Base-by-base conservation (phyloP, 2,797 vertebrate species). In the Bradypodion pumilum region DNA sequence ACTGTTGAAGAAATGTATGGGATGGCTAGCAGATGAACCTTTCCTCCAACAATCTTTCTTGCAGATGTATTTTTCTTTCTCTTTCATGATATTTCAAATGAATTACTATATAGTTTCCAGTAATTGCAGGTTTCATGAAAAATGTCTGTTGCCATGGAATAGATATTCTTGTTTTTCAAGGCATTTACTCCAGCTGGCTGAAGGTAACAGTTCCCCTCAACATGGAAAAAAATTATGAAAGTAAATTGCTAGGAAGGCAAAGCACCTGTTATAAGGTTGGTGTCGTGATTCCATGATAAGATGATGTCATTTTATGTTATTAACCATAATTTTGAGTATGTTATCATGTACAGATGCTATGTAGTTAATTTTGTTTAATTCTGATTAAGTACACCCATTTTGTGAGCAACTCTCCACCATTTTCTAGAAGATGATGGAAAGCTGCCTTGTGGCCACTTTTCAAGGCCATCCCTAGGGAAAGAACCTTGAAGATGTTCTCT, bases 121-220 rank as follows among this genome's bases (percentile, higher is more conserved):
- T 80, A 80, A 80, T 68, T 74, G 49, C 62, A 79, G 49, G 46
- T 56, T 85, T 74, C 46, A 56, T 74, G 56, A 12, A 73, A 63
- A 65, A 66, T 65, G 65, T 10, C 2, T 66, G 49, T 59, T 79
- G 60, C 62, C 13, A 44, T 80, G 46, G 29, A 59, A 74, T 15
- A 37, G 44, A 40, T 73, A 79, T 29, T 52, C 32, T 37, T 21
- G 56, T 74, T 32, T 84, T 74, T 73, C 46, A 52, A 65, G 44
- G 3, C 65, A 49, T n/a, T 52, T 52, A 12, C 25, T 66, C 32
- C 6, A 75, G 72, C 25, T 49, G 46, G 56, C 60, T 63, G 59
- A 82, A 37, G 15, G 40, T 63, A 72, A 73, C 37, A 73, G 32
- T 44, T 42, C 29, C 68, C 15, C 27, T 60, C 29, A 46, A 19